Conservation (phyloP, 2,797 vertebrate genomes). For the Glyptemys insculpta region DNA sequence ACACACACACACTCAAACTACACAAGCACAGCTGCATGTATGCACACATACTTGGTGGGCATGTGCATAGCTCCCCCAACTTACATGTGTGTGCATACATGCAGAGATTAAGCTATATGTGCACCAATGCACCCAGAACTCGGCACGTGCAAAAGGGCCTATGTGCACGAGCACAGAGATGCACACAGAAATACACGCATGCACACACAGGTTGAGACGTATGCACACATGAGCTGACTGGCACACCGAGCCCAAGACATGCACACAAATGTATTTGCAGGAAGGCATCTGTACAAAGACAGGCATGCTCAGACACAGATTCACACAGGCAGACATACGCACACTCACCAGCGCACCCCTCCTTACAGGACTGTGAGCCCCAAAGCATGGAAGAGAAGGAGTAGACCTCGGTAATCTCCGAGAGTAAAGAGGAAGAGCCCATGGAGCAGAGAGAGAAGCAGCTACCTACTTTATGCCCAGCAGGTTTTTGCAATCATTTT, state of each 20-base stretch:
- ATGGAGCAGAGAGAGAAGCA: background rate
- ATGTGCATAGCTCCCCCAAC: background rate
- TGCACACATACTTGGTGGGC: background rate
- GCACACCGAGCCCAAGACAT: background rate
- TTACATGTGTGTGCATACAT: background rate
- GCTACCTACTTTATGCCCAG: fast-evolving
- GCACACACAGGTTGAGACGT: background rate
- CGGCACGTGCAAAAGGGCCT: background rate
- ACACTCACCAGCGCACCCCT: background rate
- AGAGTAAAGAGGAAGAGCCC: background rate
- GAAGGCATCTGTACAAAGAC: background rate
- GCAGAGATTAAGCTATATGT: background rate
- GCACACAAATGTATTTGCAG: background rate
- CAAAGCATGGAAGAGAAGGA: background rate
- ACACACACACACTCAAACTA: background rate
- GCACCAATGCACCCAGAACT: background rate
- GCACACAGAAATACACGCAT: background rate
- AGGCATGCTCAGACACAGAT: fast-evolving
- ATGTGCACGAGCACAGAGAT: background rate
- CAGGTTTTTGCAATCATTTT: fast-evolving
- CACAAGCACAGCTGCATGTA: background rate
- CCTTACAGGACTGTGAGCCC: background rate
- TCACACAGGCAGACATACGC: background rate
- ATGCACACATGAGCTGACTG: background rate
- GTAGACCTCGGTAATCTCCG: background rate